Conservation (phyloP, 2,888 invertebrate genomes). For the Antheraea assamensis region DNA sequence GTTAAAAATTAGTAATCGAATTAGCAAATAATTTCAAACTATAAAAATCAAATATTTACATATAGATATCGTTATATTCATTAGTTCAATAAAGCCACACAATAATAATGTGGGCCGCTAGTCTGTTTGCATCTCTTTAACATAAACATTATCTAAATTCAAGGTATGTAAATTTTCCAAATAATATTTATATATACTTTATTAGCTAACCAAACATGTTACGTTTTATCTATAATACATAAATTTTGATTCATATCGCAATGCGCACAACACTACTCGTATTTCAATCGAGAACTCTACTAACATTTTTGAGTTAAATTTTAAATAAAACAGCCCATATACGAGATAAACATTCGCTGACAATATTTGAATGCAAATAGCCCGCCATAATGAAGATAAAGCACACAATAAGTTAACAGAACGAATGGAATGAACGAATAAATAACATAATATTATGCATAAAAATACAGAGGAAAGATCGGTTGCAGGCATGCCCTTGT, state of each 20-base stretch:
- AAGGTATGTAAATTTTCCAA: conserved; percentile 5
- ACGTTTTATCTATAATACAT: conserved; percentile 15
- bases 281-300: conserved; percentile 9
- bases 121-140: not conserved
- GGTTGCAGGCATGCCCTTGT: conserved; percentile 9
- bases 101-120: not conserved
- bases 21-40: not conserved
- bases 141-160: not conserved
- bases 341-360: conserved; percentile 43
- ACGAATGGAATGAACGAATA: conserved; percentile 42
- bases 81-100: conserved; percentile 3
- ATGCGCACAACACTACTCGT: conserved; percentile 9
- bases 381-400: conserved; percentile 48
- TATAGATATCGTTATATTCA: not conserved
- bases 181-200: conserved; percentile 14
- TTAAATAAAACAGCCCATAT: conserved; percentile 42
- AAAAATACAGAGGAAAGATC: conserved; percentile 31
- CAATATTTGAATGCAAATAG: conserved; percentile 60
- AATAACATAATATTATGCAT: conserved; percentile 36
- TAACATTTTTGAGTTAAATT: conserved; percentile 31
- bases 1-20: not conserved
- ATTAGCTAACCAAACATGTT: conserved; percentile 14
- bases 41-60: not conserved
- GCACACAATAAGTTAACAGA: conserved; percentile 44
- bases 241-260: conserved; percentile 11